Conservation (phyloP, 2,888 invertebrate species). For the Cephonodes hylas region DNA sequence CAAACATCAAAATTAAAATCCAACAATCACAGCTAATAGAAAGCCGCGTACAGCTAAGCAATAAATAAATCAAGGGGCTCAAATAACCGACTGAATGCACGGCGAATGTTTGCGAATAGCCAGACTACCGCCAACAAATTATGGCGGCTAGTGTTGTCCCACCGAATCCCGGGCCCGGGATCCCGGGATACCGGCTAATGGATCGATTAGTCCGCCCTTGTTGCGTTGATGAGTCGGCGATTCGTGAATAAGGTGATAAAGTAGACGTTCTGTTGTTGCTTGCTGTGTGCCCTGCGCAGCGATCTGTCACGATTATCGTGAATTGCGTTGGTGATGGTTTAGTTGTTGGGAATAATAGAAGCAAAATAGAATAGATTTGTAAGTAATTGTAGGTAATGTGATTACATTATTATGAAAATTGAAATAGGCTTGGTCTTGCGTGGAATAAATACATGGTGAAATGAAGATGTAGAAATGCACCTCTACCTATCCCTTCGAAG, state of each 20-base stretch:
- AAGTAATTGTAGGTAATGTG: too few species aligned
- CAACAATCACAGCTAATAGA: neutral
- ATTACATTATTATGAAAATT: too few species aligned
- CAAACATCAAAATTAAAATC: neutral
- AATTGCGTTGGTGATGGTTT: neutral
- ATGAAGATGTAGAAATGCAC: too few species aligned
- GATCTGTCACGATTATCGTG: neutral
- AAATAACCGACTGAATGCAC: neutral
- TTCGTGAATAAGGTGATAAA: constrained; percentile 4
- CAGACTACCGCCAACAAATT: constrained; percentile 10
- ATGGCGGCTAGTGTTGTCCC: neutral
- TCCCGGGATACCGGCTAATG: constrained; percentile 11
- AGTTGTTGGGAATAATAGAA: neutral
- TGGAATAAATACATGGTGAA: too few species aligned
- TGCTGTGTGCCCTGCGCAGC: neutral
- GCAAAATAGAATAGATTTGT: too few species aligned
- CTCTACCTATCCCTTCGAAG: too few species aligned
- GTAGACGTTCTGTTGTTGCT: neutral
- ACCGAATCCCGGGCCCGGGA: constrained; percentile 8
- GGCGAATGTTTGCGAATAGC: constrained; percentile 13
- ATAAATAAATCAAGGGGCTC: neutral
- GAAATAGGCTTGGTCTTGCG: too few species aligned
- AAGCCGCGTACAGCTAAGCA: neutral
- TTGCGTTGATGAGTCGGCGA: constrained; percentile 4
- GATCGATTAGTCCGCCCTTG: constrained; percentile 13